Conservation (phyloP, 2,113 vertebrate species). For the Heterochromis multidens region DNA sequence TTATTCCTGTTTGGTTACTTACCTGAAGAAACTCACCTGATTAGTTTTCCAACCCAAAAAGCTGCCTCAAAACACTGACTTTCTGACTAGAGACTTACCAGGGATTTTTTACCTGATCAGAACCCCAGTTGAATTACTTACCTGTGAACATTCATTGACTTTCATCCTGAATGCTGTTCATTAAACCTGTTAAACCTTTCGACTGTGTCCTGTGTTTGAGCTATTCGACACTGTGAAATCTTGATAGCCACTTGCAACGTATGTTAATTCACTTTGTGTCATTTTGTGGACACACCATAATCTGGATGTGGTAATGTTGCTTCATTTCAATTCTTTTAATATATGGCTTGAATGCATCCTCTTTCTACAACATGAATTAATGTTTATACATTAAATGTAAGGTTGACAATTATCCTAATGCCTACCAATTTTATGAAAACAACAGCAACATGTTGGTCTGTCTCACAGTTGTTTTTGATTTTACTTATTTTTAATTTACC, state of each 20-base stretch:
- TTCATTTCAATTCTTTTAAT: neutral
- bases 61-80: neutral
- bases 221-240: neutral
- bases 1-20: neutral
- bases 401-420: neutral
- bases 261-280: neutral
- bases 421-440: no score
- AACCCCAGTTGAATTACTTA: neutral
- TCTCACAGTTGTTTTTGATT: no score
- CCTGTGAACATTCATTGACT: neutral
- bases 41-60: neutral
- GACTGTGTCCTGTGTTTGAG: neutral
- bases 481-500: neutral
- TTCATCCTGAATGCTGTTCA: neutral
- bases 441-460: no score
- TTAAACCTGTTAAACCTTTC: no score
- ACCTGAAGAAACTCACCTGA: neutral
- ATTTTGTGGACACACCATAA: neutral
- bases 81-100: no score
- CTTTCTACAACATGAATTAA: neutral
- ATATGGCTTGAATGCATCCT: neutral
- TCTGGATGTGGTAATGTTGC: neutral
- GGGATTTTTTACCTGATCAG: neutral
- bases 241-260: neutral
- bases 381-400: neutral